Conservation (phyloP, 2,797 vertebrate genomes). For the Pristis pectinata region DNA sequence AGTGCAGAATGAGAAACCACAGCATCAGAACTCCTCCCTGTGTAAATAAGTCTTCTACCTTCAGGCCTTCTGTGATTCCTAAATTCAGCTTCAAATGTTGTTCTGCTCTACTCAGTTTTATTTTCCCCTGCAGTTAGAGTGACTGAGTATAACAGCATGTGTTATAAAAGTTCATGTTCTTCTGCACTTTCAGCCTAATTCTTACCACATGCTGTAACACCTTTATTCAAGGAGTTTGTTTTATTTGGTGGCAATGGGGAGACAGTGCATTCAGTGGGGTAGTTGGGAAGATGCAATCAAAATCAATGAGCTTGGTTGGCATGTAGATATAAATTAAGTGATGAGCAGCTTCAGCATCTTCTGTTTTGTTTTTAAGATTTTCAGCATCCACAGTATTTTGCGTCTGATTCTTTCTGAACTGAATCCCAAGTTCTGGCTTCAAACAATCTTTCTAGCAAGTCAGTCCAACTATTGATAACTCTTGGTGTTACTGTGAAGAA, state of each 20-base stretch:
- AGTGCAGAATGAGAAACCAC: background rate
- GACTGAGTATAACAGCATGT: background rate
- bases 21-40: background rate
- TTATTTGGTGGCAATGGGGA: background rate
- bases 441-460: background rate
- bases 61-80: background rate
- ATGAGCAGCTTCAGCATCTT: no score
- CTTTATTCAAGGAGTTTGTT: background rate
- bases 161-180: background rate
- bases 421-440: background rate
- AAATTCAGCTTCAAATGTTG: background rate
- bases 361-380: no score
- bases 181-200: background rate
- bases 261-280: no score
- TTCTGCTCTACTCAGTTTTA: background rate
- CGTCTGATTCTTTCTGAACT: background rate
- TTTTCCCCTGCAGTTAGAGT: no score
- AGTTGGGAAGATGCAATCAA: no score
- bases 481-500: background rate
- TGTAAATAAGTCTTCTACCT: background rate
- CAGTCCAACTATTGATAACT: background rate
- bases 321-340: no score
- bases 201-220: background rate
- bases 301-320: no score
- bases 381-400: no score